Evolutionary conservation across 2,113 vertebrate species (phyloP), one percentile per base, ranked within the genome.

Genomic region (Notothenia coriiceps): DNA sequence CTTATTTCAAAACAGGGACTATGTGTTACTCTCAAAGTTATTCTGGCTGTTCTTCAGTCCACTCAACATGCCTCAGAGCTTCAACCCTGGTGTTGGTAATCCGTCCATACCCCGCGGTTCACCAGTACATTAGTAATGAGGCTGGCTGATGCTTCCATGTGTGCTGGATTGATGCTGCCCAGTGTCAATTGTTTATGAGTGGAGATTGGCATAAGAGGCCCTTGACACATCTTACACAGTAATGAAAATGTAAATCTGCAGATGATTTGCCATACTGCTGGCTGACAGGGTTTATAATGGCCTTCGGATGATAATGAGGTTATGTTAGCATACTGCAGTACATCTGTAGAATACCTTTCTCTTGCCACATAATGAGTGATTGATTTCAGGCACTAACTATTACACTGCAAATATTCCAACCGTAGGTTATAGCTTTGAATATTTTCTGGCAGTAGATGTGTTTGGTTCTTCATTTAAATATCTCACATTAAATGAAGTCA

Each of bases 201-300:
- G 56, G 49, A 84, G 62, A 51, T 22, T 40, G 65, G 67, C 52
- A 70, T 67, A 64, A 74, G 81, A 79, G 74, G 79, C 14, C 13
- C 65, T 75, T 74, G 76, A 83, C 74, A 75, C 22, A 22, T 46
- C 40, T 59, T 12, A 61, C 50, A 61, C 35, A 74, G 73, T 72
- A 79, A 85, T 83, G 68, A 79, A 87, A 86, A 84, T 86, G 68
- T 74, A 86, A 86, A 81, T 79, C 50, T 70, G 73, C 6, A 17
- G 18, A 67, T 80, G 73, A 82, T 82, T 81, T 82, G 70, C 80
- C 55, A 17, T 46, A 59, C 54, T 22, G 0, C 51, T 12, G 64
- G n/a, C 68, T 68, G 51, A 69, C 74, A 56, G 54, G 44, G 29
- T 63, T 84, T 64, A 20, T 2, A 79, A 56, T 50, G 35, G 6